Conservation (phyloP, 2,797 vertebrate genomes). For the Poecilia picta region DNA sequence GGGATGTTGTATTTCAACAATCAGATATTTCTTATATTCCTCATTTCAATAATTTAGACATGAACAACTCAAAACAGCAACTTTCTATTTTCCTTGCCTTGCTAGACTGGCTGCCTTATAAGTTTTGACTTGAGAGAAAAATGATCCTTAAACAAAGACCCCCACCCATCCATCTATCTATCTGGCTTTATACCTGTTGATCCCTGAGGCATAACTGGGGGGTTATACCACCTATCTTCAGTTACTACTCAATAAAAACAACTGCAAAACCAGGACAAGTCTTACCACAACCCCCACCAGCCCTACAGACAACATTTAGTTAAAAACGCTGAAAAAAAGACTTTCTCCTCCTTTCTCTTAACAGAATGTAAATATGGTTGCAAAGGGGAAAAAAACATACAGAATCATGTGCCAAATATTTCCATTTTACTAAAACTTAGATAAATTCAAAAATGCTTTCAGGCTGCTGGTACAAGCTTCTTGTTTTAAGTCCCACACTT, state of each 20-base stretch:
- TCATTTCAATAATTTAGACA: not conserved
- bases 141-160: not conserved
- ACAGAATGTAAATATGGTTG: not conserved
- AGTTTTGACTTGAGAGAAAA: not conserved
- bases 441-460: not conserved
- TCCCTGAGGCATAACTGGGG: not conserved
- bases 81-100: not conserved
- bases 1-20: not conserved
- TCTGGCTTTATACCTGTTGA: not conserved
- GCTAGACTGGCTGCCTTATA: not conserved
- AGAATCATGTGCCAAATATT: not conserved
- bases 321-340: not conserved
- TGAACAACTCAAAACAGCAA: not conserved
- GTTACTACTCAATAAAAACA: not conserved
- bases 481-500: not conserved
- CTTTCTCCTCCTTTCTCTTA: not conserved
- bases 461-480: not conserved
- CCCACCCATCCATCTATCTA: not conserved
- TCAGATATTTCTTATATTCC: not conserved
- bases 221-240: not conserved
- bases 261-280: not conserved
- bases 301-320: not conserved
- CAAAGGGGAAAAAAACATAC: not conserved
- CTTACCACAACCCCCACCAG: not conserved
- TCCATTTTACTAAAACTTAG: not conserved